Base-by-base conservation (phyloP, 1,140 invertebrate species). In the Zaprionus lachaisei region DNA sequence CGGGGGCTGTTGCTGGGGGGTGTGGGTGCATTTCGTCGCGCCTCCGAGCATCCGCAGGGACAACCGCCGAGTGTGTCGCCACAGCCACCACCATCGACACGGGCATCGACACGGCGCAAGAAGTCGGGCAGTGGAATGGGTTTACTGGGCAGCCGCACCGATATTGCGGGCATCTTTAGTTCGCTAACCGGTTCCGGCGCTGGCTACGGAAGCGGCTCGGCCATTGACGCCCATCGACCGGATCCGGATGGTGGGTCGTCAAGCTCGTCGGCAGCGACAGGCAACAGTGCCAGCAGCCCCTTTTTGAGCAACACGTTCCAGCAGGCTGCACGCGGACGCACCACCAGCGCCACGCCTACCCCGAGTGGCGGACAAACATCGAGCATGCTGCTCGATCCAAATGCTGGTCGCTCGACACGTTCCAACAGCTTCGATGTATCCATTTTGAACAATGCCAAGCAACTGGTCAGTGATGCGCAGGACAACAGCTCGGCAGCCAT, bases 371-470 rank as follows among this genome's bases (percentile, higher is more conserved):
- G 79, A 14, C 78, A 78, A 28, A 28, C 63, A 0, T 56, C 71
- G 5, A 74, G 76, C 12, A 72, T 61, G 26, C 51, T 92, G 24
- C 77, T 92, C 1, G 92, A 92, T 65, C 92, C 92, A 4, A 92
- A 92, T 61, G 92, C 91, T 2, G 92, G 92, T 0, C 93, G 94
- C 56, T 95, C 94, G 71, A 94, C 93, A 28, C 94, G 96, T 1
- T 97, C 96, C 2, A 97, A 96, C 90, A 97, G 96, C 92, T 97
- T 97, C 81, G 96, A 97, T 86, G 95, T 96, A 2, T 96, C 96
- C 7, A 95, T 96, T 17, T 93, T 97, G 31, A 94, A 95, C 72
- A 94, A 94, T 31, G 93, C 93, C 17, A 93, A 93, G 69, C 91
- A 91, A 56, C 62, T 81, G 70, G 80, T 91, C 11, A 83, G 67